Conservation (phyloP, 2,888 invertebrate species). For the Lepidochrysops patricia region DNA sequence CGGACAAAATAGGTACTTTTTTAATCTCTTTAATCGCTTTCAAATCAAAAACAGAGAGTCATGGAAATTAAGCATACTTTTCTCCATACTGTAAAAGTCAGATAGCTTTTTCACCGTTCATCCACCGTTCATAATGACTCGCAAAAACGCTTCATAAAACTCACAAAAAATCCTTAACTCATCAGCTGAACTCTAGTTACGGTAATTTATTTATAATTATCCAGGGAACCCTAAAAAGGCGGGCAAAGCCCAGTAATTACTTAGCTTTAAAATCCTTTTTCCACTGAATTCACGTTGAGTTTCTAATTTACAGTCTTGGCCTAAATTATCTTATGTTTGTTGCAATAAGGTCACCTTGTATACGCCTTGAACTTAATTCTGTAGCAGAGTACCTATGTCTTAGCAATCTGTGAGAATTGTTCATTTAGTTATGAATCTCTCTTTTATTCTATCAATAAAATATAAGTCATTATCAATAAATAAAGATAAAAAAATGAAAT, state of each 20-base stretch:
- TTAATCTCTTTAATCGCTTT: too few species aligned
- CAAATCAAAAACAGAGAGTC: too few species aligned
- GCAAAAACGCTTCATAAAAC: not conserved
- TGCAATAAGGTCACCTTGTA: not conserved
- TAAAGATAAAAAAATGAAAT: too few species aligned
- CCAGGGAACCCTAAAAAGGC: constrained; percentile 9
- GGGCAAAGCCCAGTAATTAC: constrained; percentile 9
- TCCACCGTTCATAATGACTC: not conserved
- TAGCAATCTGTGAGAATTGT: too few species aligned
- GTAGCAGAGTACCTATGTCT: too few species aligned
- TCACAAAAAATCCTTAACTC: constrained; percentile 8
- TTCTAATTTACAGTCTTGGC: constrained; percentile 10
- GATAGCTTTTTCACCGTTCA: not conserved
- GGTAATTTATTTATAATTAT: constrained; percentile 13
- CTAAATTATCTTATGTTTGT: constrained; percentile 4
- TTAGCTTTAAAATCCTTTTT: constrained; percentile 9
- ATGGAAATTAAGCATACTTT: too few species aligned
- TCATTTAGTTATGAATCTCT: too few species aligned
- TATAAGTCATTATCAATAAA: too few species aligned
- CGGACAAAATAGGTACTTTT: too few species aligned
- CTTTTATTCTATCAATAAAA: too few species aligned
- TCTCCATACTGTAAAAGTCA: too few species aligned
- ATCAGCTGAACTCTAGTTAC: not conserved
- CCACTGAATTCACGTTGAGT: constrained; percentile 1
- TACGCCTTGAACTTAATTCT: not conserved